Conservation (phyloP, 1,140 invertebrate species). For the Halyomorpha halys region DNA sequence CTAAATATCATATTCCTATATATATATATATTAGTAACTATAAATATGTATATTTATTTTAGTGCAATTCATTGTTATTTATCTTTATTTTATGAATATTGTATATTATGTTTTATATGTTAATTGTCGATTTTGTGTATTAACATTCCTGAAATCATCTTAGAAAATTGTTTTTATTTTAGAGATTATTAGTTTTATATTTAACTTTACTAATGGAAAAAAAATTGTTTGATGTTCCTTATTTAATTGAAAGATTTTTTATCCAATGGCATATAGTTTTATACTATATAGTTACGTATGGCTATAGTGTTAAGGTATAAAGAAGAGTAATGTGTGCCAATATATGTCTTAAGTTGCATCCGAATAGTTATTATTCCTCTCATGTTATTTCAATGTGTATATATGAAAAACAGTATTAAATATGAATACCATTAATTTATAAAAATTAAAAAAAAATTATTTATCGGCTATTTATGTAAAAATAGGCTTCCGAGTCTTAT, state of each 20-base stretch:
- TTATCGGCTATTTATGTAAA: neutral
- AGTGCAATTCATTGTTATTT: neutral
- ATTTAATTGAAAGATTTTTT: constrained; percentile 9
- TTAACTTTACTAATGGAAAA: constrained; percentile 7
- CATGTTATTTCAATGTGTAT: neutral
- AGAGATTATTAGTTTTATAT: constrained; percentile 15
- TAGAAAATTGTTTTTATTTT: constrained; percentile 8
- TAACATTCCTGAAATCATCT: constrained; percentile 1
- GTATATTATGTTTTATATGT: neutral
- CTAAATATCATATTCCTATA: neutral
- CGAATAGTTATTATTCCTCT: neutral
- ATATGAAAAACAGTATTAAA: constrained; percentile 14
- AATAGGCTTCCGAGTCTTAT: neutral
- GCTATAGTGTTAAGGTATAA: constrained; percentile 3
- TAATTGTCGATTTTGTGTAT: constrained; percentile 4
- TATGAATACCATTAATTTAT: constrained; percentile 12
- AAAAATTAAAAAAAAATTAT: neutral
- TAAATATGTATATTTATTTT: constrained; percentile 16
- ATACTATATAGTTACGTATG: constrained; percentile 5
- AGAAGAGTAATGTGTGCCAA: constrained; percentile 13
- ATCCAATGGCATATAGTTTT: constrained; percentile 13
- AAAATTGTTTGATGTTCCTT: constrained; percentile 15
- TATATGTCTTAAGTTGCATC: constrained; percentile 11
- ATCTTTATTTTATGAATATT: constrained; percentile 6
- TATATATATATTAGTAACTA: neutral